Percentiles rank a stretch among this genome's conserved stretches.
These are phyloP conservation scores for Brachypalpus laphriformis DNA, from an alignment of 2,888 invertebrate genomes.

Conservation along the genomic window DNA sequence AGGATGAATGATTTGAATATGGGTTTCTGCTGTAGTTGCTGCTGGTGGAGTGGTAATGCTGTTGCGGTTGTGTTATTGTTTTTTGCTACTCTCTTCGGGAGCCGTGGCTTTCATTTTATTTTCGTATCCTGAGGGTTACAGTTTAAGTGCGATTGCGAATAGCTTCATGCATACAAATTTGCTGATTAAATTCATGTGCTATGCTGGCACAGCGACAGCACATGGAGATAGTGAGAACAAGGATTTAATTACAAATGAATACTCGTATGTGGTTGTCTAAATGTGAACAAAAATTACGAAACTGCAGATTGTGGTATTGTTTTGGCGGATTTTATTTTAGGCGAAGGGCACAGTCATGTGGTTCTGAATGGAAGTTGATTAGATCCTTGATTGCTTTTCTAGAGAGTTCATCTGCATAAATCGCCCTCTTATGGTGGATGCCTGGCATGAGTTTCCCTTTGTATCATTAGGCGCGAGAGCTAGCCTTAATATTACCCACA, in stretches of 20 bases:
- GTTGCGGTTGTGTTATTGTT: constrained; percentile 41
- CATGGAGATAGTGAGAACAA: constrained; percentile 26
- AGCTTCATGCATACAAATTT: constrained; percentile 53
- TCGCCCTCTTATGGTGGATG: too few species aligned
- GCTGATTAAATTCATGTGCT: constrained; percentile 51
- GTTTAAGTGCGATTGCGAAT: constrained; percentile 50
- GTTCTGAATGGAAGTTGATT: background rate
- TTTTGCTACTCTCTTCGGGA: constrained; percentile 6
- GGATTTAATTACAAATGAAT: constrained; percentile 60
- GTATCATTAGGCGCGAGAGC: too few species aligned
- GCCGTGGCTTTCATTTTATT: constrained; percentile 24
- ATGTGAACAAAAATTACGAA: constrained; percentile 16
- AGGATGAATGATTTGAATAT: constrained; percentile 60
- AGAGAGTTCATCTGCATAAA: background rate
- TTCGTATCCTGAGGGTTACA: constrained; percentile 35
- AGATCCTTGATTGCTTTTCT: background rate
- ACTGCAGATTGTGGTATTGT: background rate
- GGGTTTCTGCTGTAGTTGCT: constrained; percentile 16
- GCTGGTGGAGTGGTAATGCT: background rate
- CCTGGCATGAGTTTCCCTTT: too few species aligned
- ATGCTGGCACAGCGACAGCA: background rate
- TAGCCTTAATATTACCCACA: too few species aligned
- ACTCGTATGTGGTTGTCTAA: constrained; percentile 17
- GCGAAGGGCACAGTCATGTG: too few species aligned
- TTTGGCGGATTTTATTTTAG: background rate